A percentile compares a stretch with the other conserved stretches of the same genome.
Conservation (phyloP, 2,888 invertebrate genomes). For the Tenthredo mesomela region DNA sequence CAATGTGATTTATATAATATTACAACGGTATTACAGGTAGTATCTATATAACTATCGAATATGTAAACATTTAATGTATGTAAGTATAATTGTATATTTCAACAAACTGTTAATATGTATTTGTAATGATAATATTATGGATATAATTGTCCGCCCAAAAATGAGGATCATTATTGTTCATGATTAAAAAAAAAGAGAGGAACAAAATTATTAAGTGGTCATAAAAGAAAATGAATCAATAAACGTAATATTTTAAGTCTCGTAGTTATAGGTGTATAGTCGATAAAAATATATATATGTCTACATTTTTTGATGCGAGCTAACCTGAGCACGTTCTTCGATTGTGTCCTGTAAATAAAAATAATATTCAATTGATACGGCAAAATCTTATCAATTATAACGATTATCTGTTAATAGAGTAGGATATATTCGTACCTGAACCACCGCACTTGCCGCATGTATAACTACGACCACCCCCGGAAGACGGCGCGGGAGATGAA, state of each 20-base stretch:
- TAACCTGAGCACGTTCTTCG: conserved; percentile 1
- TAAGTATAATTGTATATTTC: too few relatives aligned
- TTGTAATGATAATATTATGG: background rate
- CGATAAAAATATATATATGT: background rate
- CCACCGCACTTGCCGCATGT: background rate
- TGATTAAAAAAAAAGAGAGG: background rate
- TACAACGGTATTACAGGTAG: too few relatives aligned
- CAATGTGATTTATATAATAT: too few relatives aligned
- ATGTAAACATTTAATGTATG: too few relatives aligned
- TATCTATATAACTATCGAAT: too few relatives aligned
- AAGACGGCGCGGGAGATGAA: conserved; percentile 12
- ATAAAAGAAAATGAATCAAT: background rate
- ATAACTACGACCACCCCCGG: conserved; percentile 28
- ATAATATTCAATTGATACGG: background rate
- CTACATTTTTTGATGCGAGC: background rate
- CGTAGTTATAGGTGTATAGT: background rate
- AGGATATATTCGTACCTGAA: conserved; percentile 1
- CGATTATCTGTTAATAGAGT: background rate
- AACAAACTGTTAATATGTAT: background rate
- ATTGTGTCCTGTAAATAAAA: conserved; percentile 19
- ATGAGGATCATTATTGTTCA: background rate
- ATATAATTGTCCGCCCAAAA: background rate
- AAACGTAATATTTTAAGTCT: conserved; percentile 1
- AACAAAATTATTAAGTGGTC: background rate
- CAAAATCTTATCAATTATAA: background rate